Base-by-base conservation (phyloP, 2,113 vertebrate species). In the Mesocricetus auratus region DNA sequence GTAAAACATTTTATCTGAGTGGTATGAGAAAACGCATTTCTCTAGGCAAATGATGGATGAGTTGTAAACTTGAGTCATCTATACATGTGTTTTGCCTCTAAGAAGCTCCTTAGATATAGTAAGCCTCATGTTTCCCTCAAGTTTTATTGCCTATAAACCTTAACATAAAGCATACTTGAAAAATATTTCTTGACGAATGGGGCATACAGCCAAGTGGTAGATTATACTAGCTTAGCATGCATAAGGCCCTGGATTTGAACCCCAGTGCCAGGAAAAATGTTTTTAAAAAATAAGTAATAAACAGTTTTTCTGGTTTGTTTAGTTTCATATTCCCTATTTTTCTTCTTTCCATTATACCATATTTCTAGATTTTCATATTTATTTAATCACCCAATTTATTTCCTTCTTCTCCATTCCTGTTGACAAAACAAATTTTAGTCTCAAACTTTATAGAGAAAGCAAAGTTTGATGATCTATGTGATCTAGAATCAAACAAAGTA, bases 161-260 rank as follows among this genome's bases (percentile, higher is more conserved):
- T 87, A 90, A 26, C n/a, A 92, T 42, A 83, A 92, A 89, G 36
- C 60, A 45, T 50, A 42, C 64, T 86, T 91, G 24, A 74, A 75
- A 85, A 89, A 47, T 56, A n/a, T n/a, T 96, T 91, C 39, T 86
- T 86, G 29, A 94, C 56, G 83, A 86, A 42, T 21, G 13, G 15
- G 31, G 31, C 3, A 74, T 64, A 5, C 3, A 77, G 58, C 24
- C 73, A 16, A 31, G 69, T 50, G 33, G 56, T 29, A 50, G 9
- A 62, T 56, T 56, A 21, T 6, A 47, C 2, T 56, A 56, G 15
- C 36, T 66, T n/a, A 50, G 42, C 24, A 53, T 64, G 42, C 12
- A 0, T 9, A 60, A 75, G 36, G 22, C 2, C 10, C 69, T 39
- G 24, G 45, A 12, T 77, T 75, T 60, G 56, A 93, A 77, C 33